phyloP scores from a whole-genome alignment of 2,888 invertebrate species.

The Agrotis puta region DNA sequence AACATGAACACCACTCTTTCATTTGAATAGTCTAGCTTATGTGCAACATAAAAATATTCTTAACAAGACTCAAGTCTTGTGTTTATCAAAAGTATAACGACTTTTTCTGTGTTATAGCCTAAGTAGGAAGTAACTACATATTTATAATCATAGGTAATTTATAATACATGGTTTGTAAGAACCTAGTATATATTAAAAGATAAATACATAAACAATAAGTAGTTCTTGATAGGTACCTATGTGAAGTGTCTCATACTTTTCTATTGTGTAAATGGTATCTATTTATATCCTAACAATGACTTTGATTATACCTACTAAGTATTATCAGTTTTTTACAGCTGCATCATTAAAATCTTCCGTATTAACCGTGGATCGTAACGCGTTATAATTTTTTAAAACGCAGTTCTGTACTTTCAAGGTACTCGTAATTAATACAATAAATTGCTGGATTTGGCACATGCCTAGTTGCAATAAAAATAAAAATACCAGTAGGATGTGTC shows the following conservation, averaged over 20 bases:
- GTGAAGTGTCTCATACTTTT: constrained; percentile 8
- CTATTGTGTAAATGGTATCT: constrained; percentile 33
- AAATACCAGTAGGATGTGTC: background rate
- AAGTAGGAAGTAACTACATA: background rate
- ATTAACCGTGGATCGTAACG: constrained; percentile 8
- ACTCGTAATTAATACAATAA: constrained; percentile 19
- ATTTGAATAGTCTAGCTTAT: background rate
- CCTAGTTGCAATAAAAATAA: background rate
- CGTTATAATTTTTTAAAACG: constrained; percentile 18
- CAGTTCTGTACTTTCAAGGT: constrained; percentile 29
- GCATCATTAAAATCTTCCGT: constrained; percentile 27
- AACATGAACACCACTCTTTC: background rate
- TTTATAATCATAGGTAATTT: background rate
- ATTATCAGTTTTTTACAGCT: constrained; percentile 17
- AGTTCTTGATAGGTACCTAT: constrained; percentile 1
- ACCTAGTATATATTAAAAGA: constrained; percentile 22
- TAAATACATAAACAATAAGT: background rate
- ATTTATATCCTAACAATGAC: constrained; percentile 39
- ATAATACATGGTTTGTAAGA: background rate
- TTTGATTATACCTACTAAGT: constrained; percentile 10
- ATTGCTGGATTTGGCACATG: constrained; percentile 1
- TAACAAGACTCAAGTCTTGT: background rate
- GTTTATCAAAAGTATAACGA: background rate
- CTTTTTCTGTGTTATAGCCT: background rate
- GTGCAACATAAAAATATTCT: background rate